A percentile compares a stretch with the other conserved stretches of the same genome.
Evolutionary conservation across 2,888 invertebrate genomes (phyloP).

Genomic region (Drosophila mulleri): DNA sequence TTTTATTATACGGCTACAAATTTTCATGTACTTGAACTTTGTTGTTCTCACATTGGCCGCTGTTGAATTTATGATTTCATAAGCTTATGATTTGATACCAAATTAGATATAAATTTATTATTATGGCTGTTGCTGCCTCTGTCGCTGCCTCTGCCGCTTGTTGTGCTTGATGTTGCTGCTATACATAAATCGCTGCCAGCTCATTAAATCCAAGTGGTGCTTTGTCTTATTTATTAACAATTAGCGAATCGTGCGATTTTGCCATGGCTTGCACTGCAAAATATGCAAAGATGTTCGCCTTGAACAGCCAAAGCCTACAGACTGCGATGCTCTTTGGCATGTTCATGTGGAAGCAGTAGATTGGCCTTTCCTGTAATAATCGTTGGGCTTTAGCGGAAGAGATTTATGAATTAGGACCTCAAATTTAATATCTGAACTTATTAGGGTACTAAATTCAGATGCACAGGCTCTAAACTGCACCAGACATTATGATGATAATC

Average conservation of each 20-base stretch:
- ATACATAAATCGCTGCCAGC: slow-evolving; percentile 69
- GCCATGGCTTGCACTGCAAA: slow-evolving; percentile 24
- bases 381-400: too few relatives aligned
- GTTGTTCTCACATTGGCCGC: slow-evolving; percentile 38
- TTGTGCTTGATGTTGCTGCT: slow-evolving; percentile 14
- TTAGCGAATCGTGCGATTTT: slow-evolving; percentile 36
- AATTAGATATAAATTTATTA: slow-evolving; percentile 57
- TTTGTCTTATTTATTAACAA: slow-evolving; percentile 62
- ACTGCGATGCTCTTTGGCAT: background rate
- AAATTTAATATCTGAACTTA: too few relatives aligned
- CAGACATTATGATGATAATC: too few relatives aligned
- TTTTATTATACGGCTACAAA: slow-evolving; percentile 37
- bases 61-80: slow-evolving; percentile 65
- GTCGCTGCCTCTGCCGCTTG: too few relatives aligned
- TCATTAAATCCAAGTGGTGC: slow-evolving; percentile 61
- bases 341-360: background rate
- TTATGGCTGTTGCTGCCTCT: slow-evolving; percentile 7
- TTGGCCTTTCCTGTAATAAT: background rate
- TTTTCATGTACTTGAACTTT: slow-evolving; percentile 62
- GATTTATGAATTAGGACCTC: too few relatives aligned
- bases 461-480: too few relatives aligned
- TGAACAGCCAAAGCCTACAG: background rate
- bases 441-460: too few relatives aligned
- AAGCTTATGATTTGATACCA: slow-evolving; percentile 70
- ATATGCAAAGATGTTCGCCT: slow-evolving; percentile 12